Base-by-base conservation (phyloP, 2,888 invertebrate species). In the Mesoligia furuncula region DNA sequence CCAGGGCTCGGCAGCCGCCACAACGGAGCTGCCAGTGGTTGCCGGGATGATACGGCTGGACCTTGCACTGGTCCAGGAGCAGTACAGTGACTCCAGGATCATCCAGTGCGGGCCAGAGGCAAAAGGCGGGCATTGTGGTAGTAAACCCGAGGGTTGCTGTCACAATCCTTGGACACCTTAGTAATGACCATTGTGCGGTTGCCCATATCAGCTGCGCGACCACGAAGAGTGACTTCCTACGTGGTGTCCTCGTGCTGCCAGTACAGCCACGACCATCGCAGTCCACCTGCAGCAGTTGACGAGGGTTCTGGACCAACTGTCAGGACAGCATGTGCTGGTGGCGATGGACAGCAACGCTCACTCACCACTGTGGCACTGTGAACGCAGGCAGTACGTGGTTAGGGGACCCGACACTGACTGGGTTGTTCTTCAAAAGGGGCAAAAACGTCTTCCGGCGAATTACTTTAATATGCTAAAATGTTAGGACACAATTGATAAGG, bases 271-370 rank as follows among this genome's bases (percentile, higher is more conserved):
- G 59, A 72, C 45, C 45, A 69, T 78, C 0, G 15, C 51, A 0
- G 1, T 13, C 0, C 75, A 75, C 9, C 20, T 80, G 1, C 13
- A 51, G 0, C 81, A 88, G 2, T 64, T 90, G 0, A 76, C 76
- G 0, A 1, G 1, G 0, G 85, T 87, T 0, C 48, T 90, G 6
- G 57, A 83, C 7, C 64, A 27, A 0, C 69, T 90, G 1, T 2
- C 45, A 0, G 87, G 88, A 0, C 27, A 15, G 0, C 57, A 9
- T 0, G 69, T 89, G 0, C 9, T 91, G 0, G 76, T 91, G 0
- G 84, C 85, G 0, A 76, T 81, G 0, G 90, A 90, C 75, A 73
- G 71, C 20, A 90, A 90, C 66, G 85, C 91, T 0, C 89, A 90
- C 76, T 90, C 90, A 0, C 87, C 88, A 0, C 42, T 89, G 66